Base-by-base conservation (phyloP, 2,113 vertebrate species). In the Austrofundulus limnaeus region DNA sequence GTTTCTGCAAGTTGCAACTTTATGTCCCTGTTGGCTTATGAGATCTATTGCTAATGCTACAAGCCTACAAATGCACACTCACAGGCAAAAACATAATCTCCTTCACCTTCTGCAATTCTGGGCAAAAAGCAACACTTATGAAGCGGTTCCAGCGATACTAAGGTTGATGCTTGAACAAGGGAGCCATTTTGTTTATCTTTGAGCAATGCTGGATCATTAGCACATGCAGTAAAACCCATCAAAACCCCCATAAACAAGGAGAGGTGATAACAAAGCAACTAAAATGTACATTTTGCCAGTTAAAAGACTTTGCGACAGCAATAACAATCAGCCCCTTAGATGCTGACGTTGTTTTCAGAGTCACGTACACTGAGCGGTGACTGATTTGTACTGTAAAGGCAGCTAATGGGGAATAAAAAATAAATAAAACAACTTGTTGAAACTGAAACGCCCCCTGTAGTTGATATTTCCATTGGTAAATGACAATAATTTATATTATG, bases 401-500 rank as follows among this genome's bases (percentile, higher is more conserved):
- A 41, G 46, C 21, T 7, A 66, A 64, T 61, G 48, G 39, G 8
- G 31, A 34, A 10, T 9, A 34, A 34, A 5, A 34, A 34, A 7
- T 7, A 28, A n/a, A n/a, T n/a, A n/a, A 28, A 47, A 75, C 60
- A 60, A 39, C 31, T 2, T 23, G 39, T 2, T 45, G 49, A 72
- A 67, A 64, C 31, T 39, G 14, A 48, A 66, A 47, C 34, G 42
- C 59, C n/a, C 38, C 53, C 38, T 41, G 55, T 21, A 65, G 55
- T 61, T 52, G 19, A 42, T 37, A 45, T 70, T 62, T 48, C 61
- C 42, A 55, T 78, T 19, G 52, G 63, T 76, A 75, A 77, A 69
- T 20, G 73, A 53, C 58, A 75, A 78, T 74, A 58, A 85, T 82
- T 84, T 66, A 76, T 43, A 69, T 16, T 17, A 56, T 65, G 61